phyloP scores from a whole-genome alignment of 2,888 invertebrate genomes.

The Chrysolina americana region DNA sequence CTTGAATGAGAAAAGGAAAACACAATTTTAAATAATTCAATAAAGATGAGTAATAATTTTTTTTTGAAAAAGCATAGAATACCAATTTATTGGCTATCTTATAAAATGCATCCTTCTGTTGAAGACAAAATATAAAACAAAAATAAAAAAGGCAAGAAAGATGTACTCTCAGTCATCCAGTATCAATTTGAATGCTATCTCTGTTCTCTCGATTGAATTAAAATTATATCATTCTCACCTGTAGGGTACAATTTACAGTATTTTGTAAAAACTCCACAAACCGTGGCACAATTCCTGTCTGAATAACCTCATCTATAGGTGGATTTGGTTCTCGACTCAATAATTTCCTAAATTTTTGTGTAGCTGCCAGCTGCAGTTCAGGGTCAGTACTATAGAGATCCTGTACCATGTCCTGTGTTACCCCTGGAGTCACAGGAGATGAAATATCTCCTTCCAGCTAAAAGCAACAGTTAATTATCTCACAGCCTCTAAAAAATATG shows the following conservation, averaged over 20 bases:
- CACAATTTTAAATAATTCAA: too few relatives aligned
- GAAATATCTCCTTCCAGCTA: constrained; percentile 65
- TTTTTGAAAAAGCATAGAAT: too few relatives aligned
- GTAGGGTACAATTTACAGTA: constrained; percentile 86
- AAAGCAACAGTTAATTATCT: constrained; percentile 13
- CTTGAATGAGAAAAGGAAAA: too few relatives aligned
- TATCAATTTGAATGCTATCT: too few relatives aligned
- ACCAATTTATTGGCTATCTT: too few relatives aligned
- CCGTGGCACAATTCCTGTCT: constrained; percentile 93
- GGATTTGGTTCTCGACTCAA: constrained; percentile 96
- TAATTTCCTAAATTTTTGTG: constrained; percentile 94
- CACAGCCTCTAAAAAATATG: background rate
- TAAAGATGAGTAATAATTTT: too few relatives aligned
- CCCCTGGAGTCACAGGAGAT: constrained; percentile 70
- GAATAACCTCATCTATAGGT: constrained; percentile 96
- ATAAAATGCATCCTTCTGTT: too few relatives aligned
- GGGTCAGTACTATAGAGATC: constrained; percentile 84
- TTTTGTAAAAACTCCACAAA: constrained; percentile 93
- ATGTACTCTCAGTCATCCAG: too few relatives aligned
- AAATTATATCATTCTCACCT: constrained; percentile 72
- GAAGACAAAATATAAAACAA: too few relatives aligned
- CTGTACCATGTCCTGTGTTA: constrained; percentile 88
- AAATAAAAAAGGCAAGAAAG: too few relatives aligned
- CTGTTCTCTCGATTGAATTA: too few relatives aligned
- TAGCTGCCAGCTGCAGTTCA: constrained; percentile 87